Percentiles rank a stretch among this genome's conserved stretches.
phyloP scores from a whole-genome alignment of 2,888 invertebrate species.

The Cataglyphis altisquamis region DNA sequence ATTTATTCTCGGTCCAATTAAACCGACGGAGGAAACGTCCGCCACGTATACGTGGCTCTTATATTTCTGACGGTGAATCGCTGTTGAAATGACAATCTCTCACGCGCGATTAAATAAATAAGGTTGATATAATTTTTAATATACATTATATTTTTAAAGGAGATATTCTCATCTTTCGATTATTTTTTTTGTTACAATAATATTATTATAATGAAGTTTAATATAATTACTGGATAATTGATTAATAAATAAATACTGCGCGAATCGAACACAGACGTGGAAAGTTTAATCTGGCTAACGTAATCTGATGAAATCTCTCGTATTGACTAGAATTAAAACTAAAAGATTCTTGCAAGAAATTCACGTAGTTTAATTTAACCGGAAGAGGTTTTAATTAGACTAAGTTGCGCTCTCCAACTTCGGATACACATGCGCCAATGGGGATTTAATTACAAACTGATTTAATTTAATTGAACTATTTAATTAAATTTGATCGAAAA shows the following conservation, averaged over 20 bases:
- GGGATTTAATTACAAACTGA: slow-evolving; percentile 4
- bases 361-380: slow-evolving; percentile 44
- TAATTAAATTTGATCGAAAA: slow-evolving; percentile 28
- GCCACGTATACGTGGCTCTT: neutral
- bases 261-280: neutral
- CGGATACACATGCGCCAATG: slow-evolving; percentile 12
- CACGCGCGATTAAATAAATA: slow-evolving; percentile 9
- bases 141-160: neutral
- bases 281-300: slow-evolving; percentile 9
- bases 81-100: slow-evolving; percentile 6
- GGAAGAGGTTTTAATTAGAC: slow-evolving; percentile 26
- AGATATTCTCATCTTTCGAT: neutral
- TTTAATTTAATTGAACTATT: slow-evolving; percentile 20
- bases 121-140: neutral
- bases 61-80: slow-evolving; percentile 27
- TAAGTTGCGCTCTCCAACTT: neutral
- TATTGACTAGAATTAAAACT: slow-evolving; percentile 41
- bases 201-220: neutral
- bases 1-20: slow-evolving; percentile 60
- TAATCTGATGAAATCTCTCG: slow-evolving; percentile 10
- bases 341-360: slow-evolving; percentile 24
- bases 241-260: neutral
- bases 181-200: neutral
- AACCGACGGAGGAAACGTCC: slow-evolving; percentile 23
- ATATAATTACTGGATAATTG: neutral